Conservation (phyloP, 2,797 vertebrate species). For the Linurgus olivaceus region DNA sequence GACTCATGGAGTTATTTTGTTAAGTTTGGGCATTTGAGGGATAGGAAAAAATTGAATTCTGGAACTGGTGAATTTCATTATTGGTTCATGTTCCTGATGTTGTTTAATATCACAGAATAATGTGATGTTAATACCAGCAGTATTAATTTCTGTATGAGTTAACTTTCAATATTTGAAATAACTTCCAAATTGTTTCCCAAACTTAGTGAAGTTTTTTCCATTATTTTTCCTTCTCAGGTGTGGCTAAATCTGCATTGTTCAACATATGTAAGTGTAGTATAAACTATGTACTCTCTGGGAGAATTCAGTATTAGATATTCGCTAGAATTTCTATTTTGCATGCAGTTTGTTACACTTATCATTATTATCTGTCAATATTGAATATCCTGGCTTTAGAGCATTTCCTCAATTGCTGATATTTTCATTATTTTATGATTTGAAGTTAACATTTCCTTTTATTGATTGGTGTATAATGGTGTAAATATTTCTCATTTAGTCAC, state of each 20-base stretch:
- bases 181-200: not conserved
- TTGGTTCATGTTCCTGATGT: fast-evolving
- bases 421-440: not conserved
- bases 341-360: not conserved
- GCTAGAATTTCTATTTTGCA: not conserved
- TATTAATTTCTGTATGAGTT: not conserved
- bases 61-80: not conserved
- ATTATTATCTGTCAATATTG: not conserved
- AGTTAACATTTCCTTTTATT: not conserved
- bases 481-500: not conserved
- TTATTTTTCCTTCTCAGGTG: not conserved
- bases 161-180: not conserved
- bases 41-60: not conserved
- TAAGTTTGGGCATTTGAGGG: not conserved
- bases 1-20: not conserved
- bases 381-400: not conserved
- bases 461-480: not conserved
- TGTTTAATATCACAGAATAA: not conserved
- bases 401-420: not conserved
- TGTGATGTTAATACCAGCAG: not conserved
- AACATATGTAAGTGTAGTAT: not conserved
- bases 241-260: not conserved
- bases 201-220: not conserved
- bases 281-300: not conserved
- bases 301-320: not conserved